Percentiles rank a stretch among this genome's conserved stretches.
Conservation (phyloP, 2,797 vertebrate species). For the Danio choprae region DNA sequence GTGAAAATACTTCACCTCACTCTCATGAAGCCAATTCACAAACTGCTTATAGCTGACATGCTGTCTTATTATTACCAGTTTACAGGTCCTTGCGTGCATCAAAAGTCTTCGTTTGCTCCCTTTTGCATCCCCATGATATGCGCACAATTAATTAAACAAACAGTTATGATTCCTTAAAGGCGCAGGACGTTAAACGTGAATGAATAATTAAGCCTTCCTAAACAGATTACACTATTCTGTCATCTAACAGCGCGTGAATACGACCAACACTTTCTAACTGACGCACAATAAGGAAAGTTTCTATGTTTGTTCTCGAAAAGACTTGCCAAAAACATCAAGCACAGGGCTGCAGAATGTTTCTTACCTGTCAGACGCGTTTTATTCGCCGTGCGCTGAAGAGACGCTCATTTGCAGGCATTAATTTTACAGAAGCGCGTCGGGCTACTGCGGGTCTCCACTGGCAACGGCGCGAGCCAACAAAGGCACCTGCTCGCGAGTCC, state of each 20-base stretch:
- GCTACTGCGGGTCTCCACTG: conserved; percentile 74
- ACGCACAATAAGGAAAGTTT: background rate
- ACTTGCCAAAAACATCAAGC: background rate
- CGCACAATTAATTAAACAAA: background rate
- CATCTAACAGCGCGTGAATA: background rate
- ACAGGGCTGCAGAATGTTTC: background rate
- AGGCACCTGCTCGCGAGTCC: conserved; percentile 65
- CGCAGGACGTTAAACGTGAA: background rate
- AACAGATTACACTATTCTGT: background rate
- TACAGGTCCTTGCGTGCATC: background rate
- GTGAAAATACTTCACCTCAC: conserved; percentile 38
- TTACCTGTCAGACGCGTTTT: conserved; percentile 24
- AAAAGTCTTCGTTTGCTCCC: no score
- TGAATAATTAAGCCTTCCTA: conserved; percentile 7
- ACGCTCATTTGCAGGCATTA: conserved; percentile 7
- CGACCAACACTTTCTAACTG: background rate
- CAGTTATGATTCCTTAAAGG: background rate
- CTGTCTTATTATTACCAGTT: background rate
- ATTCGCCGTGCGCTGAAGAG: background rate
- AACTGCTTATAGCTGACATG: conserved; percentile 5
- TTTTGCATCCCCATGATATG: background rate
- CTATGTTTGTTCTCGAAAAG: background rate
- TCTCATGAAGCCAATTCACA: conserved; percentile 15
- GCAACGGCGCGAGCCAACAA: conserved; percentile 80
- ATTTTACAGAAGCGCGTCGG: conserved; percentile 36